phyloP scores from a whole-genome alignment of 2,113 vertebrate genomes.

The Cyprinodon brontotheroides region DNA sequence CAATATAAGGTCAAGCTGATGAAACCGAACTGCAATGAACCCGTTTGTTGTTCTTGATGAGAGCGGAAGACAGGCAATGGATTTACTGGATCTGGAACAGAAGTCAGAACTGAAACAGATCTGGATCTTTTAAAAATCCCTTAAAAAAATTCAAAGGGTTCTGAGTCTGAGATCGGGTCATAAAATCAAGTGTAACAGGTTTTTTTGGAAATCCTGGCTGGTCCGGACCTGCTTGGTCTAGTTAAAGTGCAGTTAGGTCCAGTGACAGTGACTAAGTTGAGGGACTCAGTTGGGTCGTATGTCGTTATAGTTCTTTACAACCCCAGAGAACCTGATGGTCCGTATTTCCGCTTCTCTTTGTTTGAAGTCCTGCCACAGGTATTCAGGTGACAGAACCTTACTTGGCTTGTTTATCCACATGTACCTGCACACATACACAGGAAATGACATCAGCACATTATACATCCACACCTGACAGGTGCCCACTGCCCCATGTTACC shows the following conservation, averaged over 20 bases:
- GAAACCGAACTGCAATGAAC: too few relatives aligned
- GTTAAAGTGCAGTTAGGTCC: too few relatives aligned
- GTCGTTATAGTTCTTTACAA: slow-evolving; percentile 65
- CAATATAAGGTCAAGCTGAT: too few relatives aligned
- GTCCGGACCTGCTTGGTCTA: not conserved
- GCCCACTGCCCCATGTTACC: slow-evolving; percentile 23
- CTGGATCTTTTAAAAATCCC: not conserved
- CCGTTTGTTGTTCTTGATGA: too few relatives aligned
- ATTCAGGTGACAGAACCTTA: slow-evolving; percentile 83
- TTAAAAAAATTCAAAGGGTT: not conserved
- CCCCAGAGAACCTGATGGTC: slow-evolving; percentile 70
- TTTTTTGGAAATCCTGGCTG: not conserved
- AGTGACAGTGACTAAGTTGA: not conserved
- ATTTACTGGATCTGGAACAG: too few relatives aligned
- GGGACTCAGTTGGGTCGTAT: slow-evolving; percentile 40
- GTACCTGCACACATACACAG: slow-evolving; percentile 47
- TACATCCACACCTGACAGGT: not conserved
- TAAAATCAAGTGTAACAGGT: not conserved
- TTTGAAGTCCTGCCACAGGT: slow-evolving; percentile 80
- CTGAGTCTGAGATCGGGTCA: not conserved
- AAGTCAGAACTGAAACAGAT: not conserved
- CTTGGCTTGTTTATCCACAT: slow-evolving; percentile 79
- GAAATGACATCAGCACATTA: slow-evolving; percentile 1
- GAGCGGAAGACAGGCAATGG: too few relatives aligned
- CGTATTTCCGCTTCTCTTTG: slow-evolving; percentile 59